These are phyloP conservation scores for Aulostomus chinensis DNA, from an alignment of 2,797 vertebrate genomes.

Conservation along the genomic window DNA sequence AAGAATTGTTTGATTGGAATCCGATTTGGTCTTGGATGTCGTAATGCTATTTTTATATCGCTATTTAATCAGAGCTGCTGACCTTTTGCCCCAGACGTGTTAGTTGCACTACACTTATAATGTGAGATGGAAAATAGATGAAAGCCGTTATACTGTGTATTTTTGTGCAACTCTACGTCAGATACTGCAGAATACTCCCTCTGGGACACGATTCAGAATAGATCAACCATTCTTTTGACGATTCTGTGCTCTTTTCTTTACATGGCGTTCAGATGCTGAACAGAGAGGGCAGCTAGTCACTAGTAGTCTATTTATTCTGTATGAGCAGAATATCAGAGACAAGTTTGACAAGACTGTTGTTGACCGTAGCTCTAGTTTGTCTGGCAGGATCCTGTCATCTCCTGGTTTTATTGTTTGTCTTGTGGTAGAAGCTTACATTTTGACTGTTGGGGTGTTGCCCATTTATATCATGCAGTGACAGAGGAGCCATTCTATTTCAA, in stretches of 20 bases:
- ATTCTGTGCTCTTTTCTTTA: slow-evolving; percentile 7
- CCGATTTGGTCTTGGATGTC: slow-evolving; percentile 11
- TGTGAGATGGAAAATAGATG: slow-evolving; percentile 45
- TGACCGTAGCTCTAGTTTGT: slow-evolving; percentile 22
- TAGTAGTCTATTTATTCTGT: slow-evolving; percentile 30
- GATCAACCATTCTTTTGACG: slow-evolving; percentile 56
- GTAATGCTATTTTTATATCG: slow-evolving; percentile 43
- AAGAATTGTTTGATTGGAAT: slow-evolving; percentile 1
- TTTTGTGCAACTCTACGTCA: slow-evolving; percentile 22
- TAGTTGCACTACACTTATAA: slow-evolving; percentile 14
- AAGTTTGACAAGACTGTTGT: slow-evolving; percentile 39
- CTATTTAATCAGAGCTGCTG: slow-evolving; percentile 24
- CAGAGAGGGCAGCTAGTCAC: slow-evolving; percentile 41
- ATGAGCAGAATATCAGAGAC: slow-evolving; percentile 40
- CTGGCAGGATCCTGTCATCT: slow-evolving; percentile 28
- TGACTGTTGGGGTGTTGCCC: no score
- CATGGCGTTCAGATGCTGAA: slow-evolving; percentile 34
- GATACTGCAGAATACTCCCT: slow-evolving; percentile 27
- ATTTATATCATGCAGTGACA: neutral
- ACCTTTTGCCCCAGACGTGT: slow-evolving; percentile 21
- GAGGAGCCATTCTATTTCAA: no score
- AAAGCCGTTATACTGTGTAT: slow-evolving; percentile 17
- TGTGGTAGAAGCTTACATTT: no score
- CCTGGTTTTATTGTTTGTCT: slow-evolving; percentile 18
- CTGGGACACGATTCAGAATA: slow-evolving; percentile 48